These are phyloP conservation scores for Bradypodion ventrale DNA, from an alignment of 2,797 vertebrate species.

Conservation along the genomic window DNA sequence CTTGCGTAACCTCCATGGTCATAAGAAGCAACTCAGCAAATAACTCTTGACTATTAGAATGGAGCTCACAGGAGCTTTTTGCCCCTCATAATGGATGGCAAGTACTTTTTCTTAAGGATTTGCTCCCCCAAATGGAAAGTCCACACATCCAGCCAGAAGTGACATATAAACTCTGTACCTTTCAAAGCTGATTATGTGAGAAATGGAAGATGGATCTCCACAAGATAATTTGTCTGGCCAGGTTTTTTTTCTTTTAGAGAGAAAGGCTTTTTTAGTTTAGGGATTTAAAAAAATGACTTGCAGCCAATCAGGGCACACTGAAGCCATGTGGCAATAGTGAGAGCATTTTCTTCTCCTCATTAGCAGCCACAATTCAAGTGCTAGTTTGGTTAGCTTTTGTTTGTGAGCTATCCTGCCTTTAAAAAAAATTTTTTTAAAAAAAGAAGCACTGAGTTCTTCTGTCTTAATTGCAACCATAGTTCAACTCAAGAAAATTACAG, in stretches of 20 bases:
- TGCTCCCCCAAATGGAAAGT: not conserved
- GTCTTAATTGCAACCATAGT: not conserved
- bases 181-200: conserved; percentile 14
- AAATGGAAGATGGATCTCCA: conserved; percentile 11
- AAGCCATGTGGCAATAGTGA: not conserved
- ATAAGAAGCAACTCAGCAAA: conserved; percentile 5
- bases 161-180: not conserved
- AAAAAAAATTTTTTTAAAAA: too few relatives aligned
- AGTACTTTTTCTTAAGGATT: conserved; percentile 27
- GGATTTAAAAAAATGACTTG: not conserved
- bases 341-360: not conserved
- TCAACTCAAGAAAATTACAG: too few relatives aligned
- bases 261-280: not conserved
- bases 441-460: not conserved
- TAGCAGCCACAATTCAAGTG: not conserved
- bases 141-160: not conserved
- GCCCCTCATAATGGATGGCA: conserved; percentile 16
- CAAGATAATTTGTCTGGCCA: not conserved
- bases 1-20: not conserved
- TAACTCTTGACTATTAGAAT: conserved; percentile 2
- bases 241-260: conserved; percentile 12
- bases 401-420: too few relatives aligned
- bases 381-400: too few relatives aligned
- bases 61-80: conserved; percentile 38
- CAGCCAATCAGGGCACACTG: too few relatives aligned